Conservation (phyloP, 2,113 vertebrate species). For the Cochlearius cochlearius region DNA sequence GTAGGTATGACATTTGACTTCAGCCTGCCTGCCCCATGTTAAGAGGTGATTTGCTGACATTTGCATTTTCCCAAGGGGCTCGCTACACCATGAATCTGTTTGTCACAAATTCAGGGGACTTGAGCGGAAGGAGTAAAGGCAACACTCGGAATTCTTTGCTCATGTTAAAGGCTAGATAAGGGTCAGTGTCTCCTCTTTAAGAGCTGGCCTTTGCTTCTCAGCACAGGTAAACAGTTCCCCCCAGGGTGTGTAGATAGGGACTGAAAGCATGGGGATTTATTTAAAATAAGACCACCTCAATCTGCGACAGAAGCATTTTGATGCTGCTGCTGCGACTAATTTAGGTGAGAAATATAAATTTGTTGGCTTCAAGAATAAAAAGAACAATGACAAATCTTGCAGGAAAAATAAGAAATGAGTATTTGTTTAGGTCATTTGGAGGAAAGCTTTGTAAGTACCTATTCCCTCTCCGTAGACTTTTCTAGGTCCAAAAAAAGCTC, state of each 20-base stretch:
- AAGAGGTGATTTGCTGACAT: slow-evolving; percentile 8
- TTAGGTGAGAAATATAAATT: background rate
- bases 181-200: slow-evolving; percentile 7
- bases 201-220: background rate
- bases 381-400: background rate
- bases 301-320: background rate
- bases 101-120: slow-evolving; percentile 6
- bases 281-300: background rate
- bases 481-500: background rate
- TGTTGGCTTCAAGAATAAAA: background rate
- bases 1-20: background rate
- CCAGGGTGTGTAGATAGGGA: background rate
- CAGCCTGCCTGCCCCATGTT: background rate
- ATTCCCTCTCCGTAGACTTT: background rate
- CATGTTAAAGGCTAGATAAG: background rate
- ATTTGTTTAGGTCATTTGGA: background rate
- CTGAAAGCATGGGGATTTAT: background rate
- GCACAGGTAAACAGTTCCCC: slow-evolving; percentile 30
- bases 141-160: background rate
- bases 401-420: background rate
- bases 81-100: background rate
- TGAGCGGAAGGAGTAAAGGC: background rate
- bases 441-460: background rate
- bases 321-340: background rate
- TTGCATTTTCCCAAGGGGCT: slow-evolving; percentile 27